phyloP scores from a whole-genome alignment of 2,888 invertebrate genomes.

The Callyntrura guangdongensis region DNA sequence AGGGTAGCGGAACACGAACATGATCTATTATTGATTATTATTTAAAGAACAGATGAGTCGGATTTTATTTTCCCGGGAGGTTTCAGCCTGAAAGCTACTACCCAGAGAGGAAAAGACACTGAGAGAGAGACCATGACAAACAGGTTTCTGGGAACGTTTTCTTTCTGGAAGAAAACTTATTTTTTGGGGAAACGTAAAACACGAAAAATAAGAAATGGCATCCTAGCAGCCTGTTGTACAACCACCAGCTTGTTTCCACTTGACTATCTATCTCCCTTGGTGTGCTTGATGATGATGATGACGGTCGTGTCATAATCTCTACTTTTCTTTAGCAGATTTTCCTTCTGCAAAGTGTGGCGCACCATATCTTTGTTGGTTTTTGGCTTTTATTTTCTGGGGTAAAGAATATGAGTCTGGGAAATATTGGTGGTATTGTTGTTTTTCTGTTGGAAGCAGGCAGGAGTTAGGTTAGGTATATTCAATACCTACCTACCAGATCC shows the following conservation, averaged over 20 bases:
- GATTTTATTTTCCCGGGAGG: no score
- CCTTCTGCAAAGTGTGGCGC: not conserved
- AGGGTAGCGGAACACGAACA: not conserved
- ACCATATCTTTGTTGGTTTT: not conserved
- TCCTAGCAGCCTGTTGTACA: conserved; percentile 18
- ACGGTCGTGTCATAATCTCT: conserved; percentile 27
- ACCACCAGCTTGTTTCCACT: conserved; percentile 45
- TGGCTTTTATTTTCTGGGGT: not conserved
- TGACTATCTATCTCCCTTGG: not conserved
- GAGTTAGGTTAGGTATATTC: no score
- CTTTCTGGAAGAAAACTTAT: not conserved
- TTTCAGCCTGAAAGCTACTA: no score
- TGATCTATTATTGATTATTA: no score
- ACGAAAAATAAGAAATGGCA: not conserved
- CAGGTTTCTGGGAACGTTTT: not conserved
- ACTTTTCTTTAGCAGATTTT: conserved; percentile 37
- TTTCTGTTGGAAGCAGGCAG: not conserved
- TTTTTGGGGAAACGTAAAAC: not conserved
- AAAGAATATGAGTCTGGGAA: not conserved
- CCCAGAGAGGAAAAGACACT: not conserved
- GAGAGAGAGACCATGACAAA: conserved; percentile 7
- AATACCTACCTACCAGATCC: no score
- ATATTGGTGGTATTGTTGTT: not conserved
- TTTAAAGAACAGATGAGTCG: no score
- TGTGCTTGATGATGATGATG: conserved; percentile 8